Evolutionary conservation across 2,888 invertebrate species (phyloP), one percentile per base, ranked within the genome.

Genomic region (Lottia gigantea): DNA sequence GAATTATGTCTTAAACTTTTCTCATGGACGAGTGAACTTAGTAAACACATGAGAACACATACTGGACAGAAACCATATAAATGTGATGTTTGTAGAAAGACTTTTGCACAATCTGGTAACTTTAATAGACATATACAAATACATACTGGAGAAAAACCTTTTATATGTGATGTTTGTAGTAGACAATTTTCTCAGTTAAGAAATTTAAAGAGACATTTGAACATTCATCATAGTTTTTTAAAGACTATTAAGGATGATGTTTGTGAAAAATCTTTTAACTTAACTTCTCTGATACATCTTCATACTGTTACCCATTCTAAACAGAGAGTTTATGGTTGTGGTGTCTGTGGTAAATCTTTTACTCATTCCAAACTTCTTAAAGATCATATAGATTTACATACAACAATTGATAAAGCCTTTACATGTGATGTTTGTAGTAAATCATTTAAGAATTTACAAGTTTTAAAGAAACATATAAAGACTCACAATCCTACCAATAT

Each of bases 121-220:
- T 19, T 49, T 16, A 19, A 19, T 7, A 19, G 16, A 19, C 49
- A 49, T 19, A 49, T 19, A 11, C 49, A 19, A 11, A 49, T 4
- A 8, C 49, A 49, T 49, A 49, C 49, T 1, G 49, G 49, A 49
- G 49, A 49, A 49, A 49, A 49, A 49, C 49, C 49, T 49, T 49
- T 19, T 19, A 49, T 11, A 19, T 49, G 49, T 49, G 49, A 49
- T 49, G n/a, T 49, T 16, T 49, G 49, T 49, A 49, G 19, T 19
- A 49, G 49, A 19, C n/a, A 16, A 12, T 49, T 49, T 49, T 19
- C 16, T 49, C 49, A 49, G 19, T 19, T 49, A 19, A 19, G 49
- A 16, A 19, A 49, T 49, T 19, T 49, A 49, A 49, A 49, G 16
- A 49, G 49, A 16, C 49, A 49, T 49, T 19, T 19, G 0, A 49